These are phyloP conservation scores for Coenonympha glycerion DNA, from an alignment of 2,888 invertebrate species.

Conservation along the genomic window DNA sequence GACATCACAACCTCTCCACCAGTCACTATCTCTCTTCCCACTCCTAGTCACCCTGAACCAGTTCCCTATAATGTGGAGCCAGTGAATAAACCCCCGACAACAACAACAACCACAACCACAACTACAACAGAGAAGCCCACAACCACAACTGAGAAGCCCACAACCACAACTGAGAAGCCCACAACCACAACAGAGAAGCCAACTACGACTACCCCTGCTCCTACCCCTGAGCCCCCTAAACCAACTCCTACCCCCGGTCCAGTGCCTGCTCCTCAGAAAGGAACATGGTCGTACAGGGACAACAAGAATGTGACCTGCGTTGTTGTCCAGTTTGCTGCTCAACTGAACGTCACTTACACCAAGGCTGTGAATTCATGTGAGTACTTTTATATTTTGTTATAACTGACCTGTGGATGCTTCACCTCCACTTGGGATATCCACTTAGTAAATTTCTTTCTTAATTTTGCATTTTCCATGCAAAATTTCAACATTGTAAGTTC, in stretches of 20 bases:
- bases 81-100: neutral
- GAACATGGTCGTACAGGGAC: slow-evolving; percentile 48
- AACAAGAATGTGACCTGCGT: slow-evolving; percentile 77
- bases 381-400: slow-evolving; percentile 32
- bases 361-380: slow-evolving; percentile 47
- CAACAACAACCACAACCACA: neutral
- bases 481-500: too few species aligned
- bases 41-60: neutral
- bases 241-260: slow-evolving; percentile 46
- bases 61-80: neutral
- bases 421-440: too few species aligned
- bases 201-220: slow-evolving; percentile 31
- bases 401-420: too few species aligned
- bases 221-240: slow-evolving; percentile 56
- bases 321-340: slow-evolving; percentile 79
- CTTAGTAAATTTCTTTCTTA: too few species aligned
- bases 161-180: neutral
- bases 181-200: neutral
- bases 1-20: slow-evolving; percentile 25
- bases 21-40: slow-evolving; percentile 28
- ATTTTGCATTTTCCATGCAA: too few species aligned
- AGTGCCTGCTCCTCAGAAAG: slow-evolving; percentile 48
- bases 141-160: neutral
- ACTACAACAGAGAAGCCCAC: neutral
- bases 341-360: slow-evolving; percentile 77